phyloP scores from a whole-genome alignment of 2,113 vertebrate species.

The Hypanus sabinus region DNA sequence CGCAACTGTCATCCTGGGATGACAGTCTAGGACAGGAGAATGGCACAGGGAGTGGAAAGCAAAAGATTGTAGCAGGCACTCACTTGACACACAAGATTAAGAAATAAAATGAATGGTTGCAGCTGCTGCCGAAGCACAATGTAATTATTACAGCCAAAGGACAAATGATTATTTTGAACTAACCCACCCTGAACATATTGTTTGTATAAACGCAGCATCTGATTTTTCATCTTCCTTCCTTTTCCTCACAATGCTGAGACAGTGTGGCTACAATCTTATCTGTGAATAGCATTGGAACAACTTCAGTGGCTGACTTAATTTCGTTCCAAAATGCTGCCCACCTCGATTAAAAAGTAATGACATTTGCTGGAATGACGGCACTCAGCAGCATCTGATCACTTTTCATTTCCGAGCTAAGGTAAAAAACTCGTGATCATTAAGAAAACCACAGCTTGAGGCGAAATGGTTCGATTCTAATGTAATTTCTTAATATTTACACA shows the following conservation, averaged over 20 bases:
- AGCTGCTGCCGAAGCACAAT: constrained; percentile 5
- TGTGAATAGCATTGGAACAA: background rate
- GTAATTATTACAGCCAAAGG: background rate
- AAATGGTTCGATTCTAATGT: background rate
- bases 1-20: constrained; percentile 14
- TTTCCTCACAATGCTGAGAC: background rate
- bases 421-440: background rate
- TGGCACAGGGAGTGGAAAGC: background rate
- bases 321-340: background rate
- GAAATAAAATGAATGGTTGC: constrained; percentile 24
- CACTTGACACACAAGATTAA: constrained; percentile 26
- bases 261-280: background rate
- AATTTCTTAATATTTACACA: background rate
- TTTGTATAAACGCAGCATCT: background rate
- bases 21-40: constrained; percentile 18
- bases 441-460: background rate
- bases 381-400: background rate
- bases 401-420: background rate
- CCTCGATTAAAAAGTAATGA: background rate
- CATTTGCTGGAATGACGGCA: background rate
- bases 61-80: background rate
- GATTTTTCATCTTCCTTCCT: background rate
- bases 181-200: background rate
- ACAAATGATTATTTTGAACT: background rate
- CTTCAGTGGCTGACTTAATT: background rate